These are phyloP conservation scores for Radopholus similis DNA, from an alignment of 1,140 invertebrate species.

Conservation along the genomic window DNA sequence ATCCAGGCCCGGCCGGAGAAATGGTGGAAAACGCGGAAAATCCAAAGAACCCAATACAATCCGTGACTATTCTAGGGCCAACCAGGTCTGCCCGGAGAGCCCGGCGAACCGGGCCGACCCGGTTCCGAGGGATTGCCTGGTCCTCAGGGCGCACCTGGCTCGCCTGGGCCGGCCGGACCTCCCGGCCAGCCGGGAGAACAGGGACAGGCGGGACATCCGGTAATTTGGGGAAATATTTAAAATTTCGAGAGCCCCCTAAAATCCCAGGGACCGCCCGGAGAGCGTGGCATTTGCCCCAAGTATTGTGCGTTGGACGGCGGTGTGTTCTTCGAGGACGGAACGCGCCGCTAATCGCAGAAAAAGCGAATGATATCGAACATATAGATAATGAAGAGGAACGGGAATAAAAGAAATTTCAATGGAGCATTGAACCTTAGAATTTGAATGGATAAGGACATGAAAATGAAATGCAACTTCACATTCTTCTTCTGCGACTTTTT, in stretches of 20 bases:
- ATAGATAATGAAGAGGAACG: too few relatives aligned
- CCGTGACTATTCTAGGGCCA: constrained; percentile 34
- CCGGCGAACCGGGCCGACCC: constrained; percentile 40
- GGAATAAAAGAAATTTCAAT: too few relatives aligned
- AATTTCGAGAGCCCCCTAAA: neutral
- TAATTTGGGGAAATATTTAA: neutral
- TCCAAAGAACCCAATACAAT: neutral
- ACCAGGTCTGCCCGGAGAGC: constrained; percentile 46
- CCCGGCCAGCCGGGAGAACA: constrained; percentile 45
- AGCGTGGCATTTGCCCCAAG: constrained; percentile 37
- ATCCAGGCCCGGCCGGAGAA: constrained; percentile 56
- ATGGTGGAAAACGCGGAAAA: neutral
- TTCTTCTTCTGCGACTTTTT: too few relatives aligned
- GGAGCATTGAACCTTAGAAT: too few relatives aligned
- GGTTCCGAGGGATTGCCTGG: constrained; percentile 45
- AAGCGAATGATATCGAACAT: too few relatives aligned
- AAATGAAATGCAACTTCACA: too few relatives aligned
- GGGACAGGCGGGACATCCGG: constrained; percentile 41
- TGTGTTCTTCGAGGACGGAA: constrained; percentile 38
- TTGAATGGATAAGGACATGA: too few relatives aligned
- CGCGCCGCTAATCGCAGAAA: constrained; percentile 24
- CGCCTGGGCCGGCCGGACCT: constrained; percentile 38
- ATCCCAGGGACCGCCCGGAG: constrained; percentile 18
- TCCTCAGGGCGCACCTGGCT: constrained; percentile 16
- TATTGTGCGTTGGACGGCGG: constrained; percentile 35